Evolutionary conservation across 1,140 invertebrate species (phyloP).

Genomic region (Aphis gossypii): DNA sequence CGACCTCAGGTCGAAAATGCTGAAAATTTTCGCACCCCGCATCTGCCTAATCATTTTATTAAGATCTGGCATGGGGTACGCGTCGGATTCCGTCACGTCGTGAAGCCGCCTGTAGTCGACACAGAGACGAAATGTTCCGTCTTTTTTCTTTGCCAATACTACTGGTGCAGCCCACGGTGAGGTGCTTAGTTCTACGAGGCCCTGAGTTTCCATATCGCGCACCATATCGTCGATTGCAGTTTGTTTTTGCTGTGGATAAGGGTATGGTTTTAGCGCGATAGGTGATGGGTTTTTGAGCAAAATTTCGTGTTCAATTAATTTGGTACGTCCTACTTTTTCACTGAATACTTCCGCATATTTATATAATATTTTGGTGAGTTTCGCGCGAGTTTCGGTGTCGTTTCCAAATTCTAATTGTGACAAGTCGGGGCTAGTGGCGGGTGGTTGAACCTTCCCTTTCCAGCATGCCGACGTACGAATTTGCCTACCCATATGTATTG

Average conservation of each 20-base stretch:
- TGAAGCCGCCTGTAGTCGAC: conserved; percentile 64
- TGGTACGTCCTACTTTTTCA: not conserved
- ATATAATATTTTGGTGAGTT: not conserved
- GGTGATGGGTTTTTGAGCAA: not conserved
- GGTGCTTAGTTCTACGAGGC: not conserved
- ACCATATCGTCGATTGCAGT: not conserved
- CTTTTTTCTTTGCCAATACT: conserved; percentile 65
- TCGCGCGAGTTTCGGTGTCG: no score
- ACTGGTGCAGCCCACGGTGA: not conserved
- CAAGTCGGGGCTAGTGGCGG: no score
- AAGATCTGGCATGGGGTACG: conserved; percentile 7
- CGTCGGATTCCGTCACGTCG: not conserved
- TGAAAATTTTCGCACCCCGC: not conserved
- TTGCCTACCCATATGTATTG: not conserved
- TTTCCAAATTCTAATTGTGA: not conserved
- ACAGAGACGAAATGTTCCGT: conserved; percentile 63
- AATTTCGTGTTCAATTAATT: not conserved
- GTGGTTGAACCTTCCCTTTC: not conserved
- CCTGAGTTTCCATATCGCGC: not conserved
- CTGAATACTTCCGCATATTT: not conserved
- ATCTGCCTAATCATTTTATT: not conserved
- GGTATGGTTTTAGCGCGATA: not conserved
- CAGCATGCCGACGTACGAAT: not conserved
- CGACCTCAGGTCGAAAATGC: not conserved
- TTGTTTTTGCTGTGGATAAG: not conserved